Evolutionary conservation across 2,888 invertebrate species (phyloP), one percentile per base, ranked within the genome.

Genomic region (Crematogaster levior): DNA sequence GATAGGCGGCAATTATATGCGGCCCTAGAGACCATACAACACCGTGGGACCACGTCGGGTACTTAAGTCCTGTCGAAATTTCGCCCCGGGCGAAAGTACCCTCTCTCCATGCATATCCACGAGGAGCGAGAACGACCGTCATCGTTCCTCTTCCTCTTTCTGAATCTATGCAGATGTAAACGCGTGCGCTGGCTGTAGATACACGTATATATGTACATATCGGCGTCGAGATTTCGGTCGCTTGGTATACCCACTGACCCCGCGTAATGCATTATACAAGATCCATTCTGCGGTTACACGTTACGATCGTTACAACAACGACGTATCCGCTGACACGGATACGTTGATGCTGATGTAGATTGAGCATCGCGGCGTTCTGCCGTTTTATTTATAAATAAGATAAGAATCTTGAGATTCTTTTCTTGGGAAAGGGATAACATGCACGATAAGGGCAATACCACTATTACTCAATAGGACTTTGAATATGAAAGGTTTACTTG

Each of bases 51-150:
- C 46, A 66, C 60, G 43, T 75, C 40, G 84, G 82, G 83, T 74
- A 63, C 66, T 84, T 81, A 56, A 88, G 84, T 81, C 75, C 70
- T 46, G 40, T 74, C 86, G 80, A 89, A 89, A 89, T 89, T 88
- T 86, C 81, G 37, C 53, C 65, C 58, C 70, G 60, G 56, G 34
- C 61, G 21, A 65, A 65, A 65, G 53, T 56, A 40, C 24, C 53
- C 9, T 37, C 51, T 60, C 75, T 81, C 89, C 90, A 83, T 89
- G 85, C 89, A 89, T 89, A 89, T 89, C 86, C 86, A 88, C 68
- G 84, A 86, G 61, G 30, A n/a, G 85, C 70, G 84, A 82, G 75
- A 40, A 21, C 37, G 21, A 63, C 65, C 37, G 46, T 24, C 66
- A 21, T 40, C 34, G 12, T 3, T 15, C 18, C 18, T 9, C 24